Percentiles rank a stretch among this genome's conserved stretches.
phyloP scores from a whole-genome alignment of 2,797 vertebrate genomes.

The Uromys caudimaculatus region DNA sequence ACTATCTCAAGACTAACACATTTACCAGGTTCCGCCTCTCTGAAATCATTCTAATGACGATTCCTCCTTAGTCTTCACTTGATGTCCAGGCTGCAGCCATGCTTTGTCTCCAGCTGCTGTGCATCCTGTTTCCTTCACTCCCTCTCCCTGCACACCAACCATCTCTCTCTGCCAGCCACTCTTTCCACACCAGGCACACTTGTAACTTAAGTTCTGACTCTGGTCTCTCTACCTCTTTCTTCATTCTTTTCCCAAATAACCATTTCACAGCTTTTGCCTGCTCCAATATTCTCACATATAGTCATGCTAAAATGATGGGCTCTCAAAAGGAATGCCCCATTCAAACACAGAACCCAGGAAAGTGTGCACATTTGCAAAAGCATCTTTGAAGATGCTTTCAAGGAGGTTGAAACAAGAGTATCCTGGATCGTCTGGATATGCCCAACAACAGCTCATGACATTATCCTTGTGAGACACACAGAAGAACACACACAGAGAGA shows the following conservation, averaged over 20 bases:
- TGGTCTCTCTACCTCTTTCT: background rate
- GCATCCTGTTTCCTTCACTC: background rate
- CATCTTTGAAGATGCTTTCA: background rate
- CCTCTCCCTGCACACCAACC: background rate
- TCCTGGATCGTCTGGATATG: background rate
- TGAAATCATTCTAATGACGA: background rate
- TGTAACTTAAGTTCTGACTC: background rate
- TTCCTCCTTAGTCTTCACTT: background rate
- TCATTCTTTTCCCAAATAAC: background rate
- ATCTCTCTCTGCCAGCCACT: background rate
- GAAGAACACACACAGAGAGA: background rate
- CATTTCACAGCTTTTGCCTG: background rate
- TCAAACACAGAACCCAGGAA: background rate
- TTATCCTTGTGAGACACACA: background rate
- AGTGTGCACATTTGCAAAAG: background rate
- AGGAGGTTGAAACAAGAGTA: background rate
- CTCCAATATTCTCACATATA: background rate
- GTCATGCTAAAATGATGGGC: fast-evolving
- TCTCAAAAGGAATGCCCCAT: background rate
- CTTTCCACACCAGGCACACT: background rate
- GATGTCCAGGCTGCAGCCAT: background rate
- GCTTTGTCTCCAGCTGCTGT: background rate
- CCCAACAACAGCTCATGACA: background rate
- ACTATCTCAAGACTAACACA: background rate
- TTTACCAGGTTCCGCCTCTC: background rate